Evolutionary conservation across 2,113 vertebrate genomes (phyloP), one percentile per base, ranked within the genome.

Genomic region (Symphodus melops): DNA sequence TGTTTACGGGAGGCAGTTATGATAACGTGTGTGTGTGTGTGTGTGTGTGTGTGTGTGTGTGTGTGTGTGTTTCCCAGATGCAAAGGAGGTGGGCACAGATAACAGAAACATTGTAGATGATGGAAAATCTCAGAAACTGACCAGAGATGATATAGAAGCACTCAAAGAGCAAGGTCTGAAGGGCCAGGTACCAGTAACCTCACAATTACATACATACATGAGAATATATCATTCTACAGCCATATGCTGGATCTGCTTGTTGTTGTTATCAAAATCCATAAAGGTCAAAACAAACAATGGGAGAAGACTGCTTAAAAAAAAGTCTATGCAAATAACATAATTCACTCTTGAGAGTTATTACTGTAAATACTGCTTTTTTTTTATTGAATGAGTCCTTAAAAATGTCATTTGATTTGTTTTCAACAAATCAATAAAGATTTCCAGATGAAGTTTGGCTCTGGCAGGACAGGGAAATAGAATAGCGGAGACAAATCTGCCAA

Each of bases 91-190:
- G 1, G 98, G 98, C 62, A 94, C 94, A 83, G 98, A 99, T 93
- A 99, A 99, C 94, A 95, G 98, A 81, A 97, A 98, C 87, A 99
- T 99, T 82, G 83, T 97, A 52, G 98, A 99, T 67, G 98, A 99
- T 91, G 98, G 98, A 25, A 98, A 95, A 88, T 99, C 98, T 39
- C 98, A 99, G 86, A 99, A 97, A 93, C 95, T 99, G 62, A 98
- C 97, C 85, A 96, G 96, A 84, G 98, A 99, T 75, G 97, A 99
- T 89, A 99, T 99, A 42, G 97, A 98, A 91, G 96, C 94, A 61
- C 92, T 99, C 63, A 99, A 99, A 94, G 98, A 97, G 91, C 95
- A 99, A 89, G 98, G 98, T 82, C 94, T 97, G 86, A 97, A 97
- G 94, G 96, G 96, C 86, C 95, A 98, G 97, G 98, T 99, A 95